Percentiles rank a stretch among this genome's conserved stretches.
These are phyloP conservation scores for Alfaro cultratus DNA, from an alignment of 2,797 vertebrate genomes.

Conservation along the genomic window DNA sequence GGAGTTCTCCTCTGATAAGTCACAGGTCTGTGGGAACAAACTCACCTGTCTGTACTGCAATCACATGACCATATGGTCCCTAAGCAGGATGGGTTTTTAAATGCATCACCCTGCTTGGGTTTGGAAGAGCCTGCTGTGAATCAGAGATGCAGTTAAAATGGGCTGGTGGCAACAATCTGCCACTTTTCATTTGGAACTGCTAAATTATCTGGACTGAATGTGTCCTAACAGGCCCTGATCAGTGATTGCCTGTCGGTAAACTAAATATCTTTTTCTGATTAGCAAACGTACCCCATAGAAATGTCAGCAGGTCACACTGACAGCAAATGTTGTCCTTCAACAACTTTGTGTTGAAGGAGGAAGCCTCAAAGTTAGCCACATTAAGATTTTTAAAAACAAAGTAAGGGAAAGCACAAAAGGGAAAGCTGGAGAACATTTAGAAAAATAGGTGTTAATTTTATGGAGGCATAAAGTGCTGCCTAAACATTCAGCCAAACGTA, in stretches of 20 bases:
- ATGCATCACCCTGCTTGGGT: not conserved
- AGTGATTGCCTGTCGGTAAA: not conserved
- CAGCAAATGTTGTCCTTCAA: not conserved
- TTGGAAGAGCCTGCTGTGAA: not conserved
- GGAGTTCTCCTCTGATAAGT: slow-evolving; percentile 44
- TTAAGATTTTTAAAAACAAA: not conserved
- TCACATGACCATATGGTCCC: not conserved
- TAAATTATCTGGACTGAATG: not conserved
- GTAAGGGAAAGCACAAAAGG: not conserved
- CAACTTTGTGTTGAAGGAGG: not conserved
- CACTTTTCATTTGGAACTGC: not conserved
- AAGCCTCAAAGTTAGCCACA: not conserved
- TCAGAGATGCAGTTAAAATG: not conserved
- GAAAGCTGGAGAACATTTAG: not conserved
- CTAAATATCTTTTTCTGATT: not conserved
- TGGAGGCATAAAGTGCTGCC: not conserved
- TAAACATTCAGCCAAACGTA: not conserved
- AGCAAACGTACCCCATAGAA: not conserved
- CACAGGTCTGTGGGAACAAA: slow-evolving; percentile 31
- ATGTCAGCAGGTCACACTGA: not conserved
- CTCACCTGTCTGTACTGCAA: slow-evolving; percentile 4
- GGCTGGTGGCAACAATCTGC: not conserved
- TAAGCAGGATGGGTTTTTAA: not conserved
- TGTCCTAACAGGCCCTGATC: not conserved
- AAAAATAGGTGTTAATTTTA: not conserved